A percentile compares a stretch with the other conserved stretches of the same genome.
Evolutionary conservation across 2,113 vertebrate genomes (phyloP).

Genomic region (Leucoraja erinaceus): DNA sequence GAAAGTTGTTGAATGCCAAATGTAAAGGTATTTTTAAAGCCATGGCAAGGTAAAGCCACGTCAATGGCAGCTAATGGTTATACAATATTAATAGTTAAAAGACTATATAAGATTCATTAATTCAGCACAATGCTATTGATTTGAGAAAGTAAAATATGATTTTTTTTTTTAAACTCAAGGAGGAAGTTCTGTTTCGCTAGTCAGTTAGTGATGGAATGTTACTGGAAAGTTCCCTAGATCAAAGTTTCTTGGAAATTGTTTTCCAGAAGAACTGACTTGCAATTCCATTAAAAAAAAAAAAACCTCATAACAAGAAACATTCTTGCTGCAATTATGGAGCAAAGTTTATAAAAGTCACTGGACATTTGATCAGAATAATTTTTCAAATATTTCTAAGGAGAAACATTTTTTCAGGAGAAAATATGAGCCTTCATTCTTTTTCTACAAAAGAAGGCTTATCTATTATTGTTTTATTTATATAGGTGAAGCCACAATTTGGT

Average conservation of each 20-base stretch:
- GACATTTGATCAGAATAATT: not conserved
- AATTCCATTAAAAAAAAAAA: not conserved
- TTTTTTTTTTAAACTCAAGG: not conserved
- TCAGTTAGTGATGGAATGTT: not conserved
- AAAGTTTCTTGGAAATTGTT: not conserved
- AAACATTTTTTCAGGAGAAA: not conserved
- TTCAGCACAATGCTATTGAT: not conserved
- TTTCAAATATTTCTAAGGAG: not conserved
- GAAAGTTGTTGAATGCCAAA: conserved; percentile 1
- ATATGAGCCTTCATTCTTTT: not conserved
- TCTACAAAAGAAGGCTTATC: not conserved
- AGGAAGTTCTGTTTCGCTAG: not conserved
- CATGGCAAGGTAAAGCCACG: not conserved
- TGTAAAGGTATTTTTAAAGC: not conserved
- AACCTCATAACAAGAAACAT: not conserved
- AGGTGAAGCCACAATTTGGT: not conserved
- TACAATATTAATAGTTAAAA: not conserved
- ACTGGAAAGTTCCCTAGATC: not conserved
- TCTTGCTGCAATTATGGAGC: not conserved
- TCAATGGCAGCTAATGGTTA: not conserved
- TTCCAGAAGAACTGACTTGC: not conserved
- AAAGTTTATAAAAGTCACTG: not conserved
- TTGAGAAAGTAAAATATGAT: not conserved
- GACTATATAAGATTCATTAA: not conserved
- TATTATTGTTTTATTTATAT: not conserved